phyloP scores from a whole-genome alignment of 1,140 invertebrate genomes.

The Sinella curviseta region DNA sequence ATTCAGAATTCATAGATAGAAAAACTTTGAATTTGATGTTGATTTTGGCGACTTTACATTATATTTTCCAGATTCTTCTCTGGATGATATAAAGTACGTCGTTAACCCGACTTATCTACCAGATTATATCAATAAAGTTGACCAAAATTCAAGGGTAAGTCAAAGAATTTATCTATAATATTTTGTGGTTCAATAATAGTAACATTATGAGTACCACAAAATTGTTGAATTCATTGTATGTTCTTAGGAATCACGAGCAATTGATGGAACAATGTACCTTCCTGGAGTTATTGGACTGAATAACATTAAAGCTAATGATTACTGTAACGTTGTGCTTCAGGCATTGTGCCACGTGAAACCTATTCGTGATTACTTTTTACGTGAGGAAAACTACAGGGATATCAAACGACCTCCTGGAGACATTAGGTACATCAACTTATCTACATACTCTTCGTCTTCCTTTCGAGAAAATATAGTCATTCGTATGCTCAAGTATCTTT shows the following conservation, averaged over 20 bases:
- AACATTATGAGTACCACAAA: no score
- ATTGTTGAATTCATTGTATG: no score
- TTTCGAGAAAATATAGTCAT: no score
- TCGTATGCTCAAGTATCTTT: no score
- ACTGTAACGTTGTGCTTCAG: conserved; percentile 98
- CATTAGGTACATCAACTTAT: conserved; percentile 61
- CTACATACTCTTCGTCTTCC: neutral
- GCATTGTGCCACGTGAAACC: conserved; percentile 92
- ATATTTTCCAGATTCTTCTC: conserved; percentile 93
- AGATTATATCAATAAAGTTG: conserved; percentile 77
- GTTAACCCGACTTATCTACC: conserved; percentile 93
- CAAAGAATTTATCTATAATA: neutral
- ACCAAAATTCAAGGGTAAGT: conserved; percentile 71
- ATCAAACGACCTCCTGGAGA: conserved; percentile 91
- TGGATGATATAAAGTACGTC: conserved; percentile 99
- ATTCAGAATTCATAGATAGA: neutral
- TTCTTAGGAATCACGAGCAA: conserved; percentile 75
- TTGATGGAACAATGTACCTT: conserved; percentile 93
- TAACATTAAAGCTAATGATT: conserved; percentile 99
- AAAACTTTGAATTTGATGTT: neutral
- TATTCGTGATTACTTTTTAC: conserved; percentile 89
- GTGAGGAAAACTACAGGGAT: conserved; percentile 86
- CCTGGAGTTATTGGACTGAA: conserved; percentile 96
- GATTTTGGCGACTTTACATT: no score
- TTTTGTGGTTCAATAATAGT: no score